phyloP scores from a whole-genome alignment of 2,888 invertebrate species.

The Coenonympha glycerion region DNA sequence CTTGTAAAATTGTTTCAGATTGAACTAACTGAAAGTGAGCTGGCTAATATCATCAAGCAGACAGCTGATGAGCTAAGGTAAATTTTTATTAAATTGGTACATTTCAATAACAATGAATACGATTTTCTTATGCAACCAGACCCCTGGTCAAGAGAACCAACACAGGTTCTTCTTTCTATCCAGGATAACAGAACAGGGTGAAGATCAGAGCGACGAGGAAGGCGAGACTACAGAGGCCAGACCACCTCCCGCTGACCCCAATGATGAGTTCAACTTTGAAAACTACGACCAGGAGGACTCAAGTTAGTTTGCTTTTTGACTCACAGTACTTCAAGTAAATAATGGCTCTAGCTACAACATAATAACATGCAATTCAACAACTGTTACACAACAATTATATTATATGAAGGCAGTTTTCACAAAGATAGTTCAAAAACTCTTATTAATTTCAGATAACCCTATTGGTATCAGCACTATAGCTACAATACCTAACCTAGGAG shows the following conservation, averaged over 20 bases:
- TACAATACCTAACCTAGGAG: conserved; percentile 70
- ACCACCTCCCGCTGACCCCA: conserved; percentile 56
- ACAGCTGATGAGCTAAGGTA: conserved; percentile 81
- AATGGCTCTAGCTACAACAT: no score
- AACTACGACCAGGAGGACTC: conserved; percentile 83
- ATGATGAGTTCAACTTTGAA: conserved; percentile 84
- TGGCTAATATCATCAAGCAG: conserved; percentile 84
- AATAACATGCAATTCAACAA: background rate
- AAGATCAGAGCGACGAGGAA: conserved; percentile 65
- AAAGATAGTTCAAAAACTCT: background rate
- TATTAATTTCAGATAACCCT: conserved; percentile 48
- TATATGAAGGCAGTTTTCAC: background rate
- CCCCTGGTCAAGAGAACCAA: no score
- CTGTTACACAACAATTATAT: background rate
- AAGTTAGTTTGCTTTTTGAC: conserved; percentile 45
- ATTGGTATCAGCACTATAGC: conserved; percentile 77
- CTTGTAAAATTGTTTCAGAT: conserved; percentile 64
- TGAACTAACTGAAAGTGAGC: conserved; percentile 83
- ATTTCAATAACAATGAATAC: no score
- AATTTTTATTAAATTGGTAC: conserved; percentile 35
- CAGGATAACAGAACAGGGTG: conserved; percentile 58
- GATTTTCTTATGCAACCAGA: no score
- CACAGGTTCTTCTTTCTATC: no score
- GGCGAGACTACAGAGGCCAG: conserved; percentile 40
- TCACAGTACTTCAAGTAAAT: no score